These are phyloP conservation scores for Troides aeacus DNA, from an alignment of 2,888 invertebrate species.

Conservation along the genomic window DNA sequence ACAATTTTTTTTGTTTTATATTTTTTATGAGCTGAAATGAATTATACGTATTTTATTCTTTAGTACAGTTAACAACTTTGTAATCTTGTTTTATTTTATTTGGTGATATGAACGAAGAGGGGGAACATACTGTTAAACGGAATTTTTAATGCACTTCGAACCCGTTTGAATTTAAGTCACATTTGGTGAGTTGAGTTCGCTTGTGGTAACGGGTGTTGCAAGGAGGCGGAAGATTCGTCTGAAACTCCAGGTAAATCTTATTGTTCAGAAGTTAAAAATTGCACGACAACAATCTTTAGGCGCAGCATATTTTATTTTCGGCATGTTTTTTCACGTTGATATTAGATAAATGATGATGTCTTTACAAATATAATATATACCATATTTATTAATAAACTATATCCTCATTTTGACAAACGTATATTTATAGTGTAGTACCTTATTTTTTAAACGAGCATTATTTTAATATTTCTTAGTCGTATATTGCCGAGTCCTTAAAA, in stretches of 20 bases:
- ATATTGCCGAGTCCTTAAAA: too few species aligned
- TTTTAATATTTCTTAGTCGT: too few species aligned
- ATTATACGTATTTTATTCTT: background rate
- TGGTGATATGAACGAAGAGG: conserved; percentile 21
- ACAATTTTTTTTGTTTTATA: too few species aligned
- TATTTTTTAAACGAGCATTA: too few species aligned
- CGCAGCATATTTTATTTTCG: background rate
- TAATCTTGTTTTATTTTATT: conserved; percentile 23
- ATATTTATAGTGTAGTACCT: too few species aligned
- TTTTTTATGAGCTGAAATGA: background rate
- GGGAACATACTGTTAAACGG: conserved; percentile 27
- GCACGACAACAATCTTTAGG: background rate
- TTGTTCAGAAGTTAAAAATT: background rate
- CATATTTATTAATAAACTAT: too few species aligned
- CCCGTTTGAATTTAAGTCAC: conserved; percentile 25
- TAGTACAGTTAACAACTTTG: conserved; percentile 18
- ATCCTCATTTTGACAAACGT: too few species aligned
- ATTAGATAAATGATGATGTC: background rate
- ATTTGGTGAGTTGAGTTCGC: conserved; percentile 22
- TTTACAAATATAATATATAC: too few species aligned
- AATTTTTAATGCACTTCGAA: conserved; percentile 21
- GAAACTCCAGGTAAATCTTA: conserved; percentile 22
- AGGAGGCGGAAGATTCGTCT: conserved; percentile 2
- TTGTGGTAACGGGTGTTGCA: conserved; percentile 21
- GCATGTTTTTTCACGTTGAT: background rate